A percentile compares a stretch with the other conserved stretches of the same genome.
Evolutionary conservation across 2,113 vertebrate species (phyloP).

Genomic region (Archocentrus centrarchus): DNA sequence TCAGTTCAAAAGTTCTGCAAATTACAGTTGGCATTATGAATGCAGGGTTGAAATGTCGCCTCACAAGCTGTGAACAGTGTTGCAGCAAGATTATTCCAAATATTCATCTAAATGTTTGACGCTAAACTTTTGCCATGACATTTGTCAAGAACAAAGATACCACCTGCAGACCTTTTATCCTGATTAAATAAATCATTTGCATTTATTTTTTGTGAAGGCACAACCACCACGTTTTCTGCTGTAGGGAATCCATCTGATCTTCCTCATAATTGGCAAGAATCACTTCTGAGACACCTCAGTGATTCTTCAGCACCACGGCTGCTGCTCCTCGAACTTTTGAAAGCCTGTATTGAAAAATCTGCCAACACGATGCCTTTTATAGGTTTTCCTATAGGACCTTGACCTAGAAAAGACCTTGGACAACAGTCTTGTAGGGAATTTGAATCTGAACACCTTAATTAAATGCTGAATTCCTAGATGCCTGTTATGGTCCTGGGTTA

Average conservation of each 20-base stretch:
- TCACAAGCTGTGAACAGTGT: not conserved
- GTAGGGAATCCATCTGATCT: not conserved
- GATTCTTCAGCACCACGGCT: not conserved
- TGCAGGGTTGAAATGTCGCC: not conserved
- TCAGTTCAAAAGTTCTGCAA: not conserved
- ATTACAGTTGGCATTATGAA: not conserved
- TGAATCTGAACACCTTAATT: slow-evolving; percentile 9
- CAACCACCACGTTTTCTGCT: no score
- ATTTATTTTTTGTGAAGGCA: not conserved
- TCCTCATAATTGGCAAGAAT: not conserved
- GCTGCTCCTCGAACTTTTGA: not conserved
- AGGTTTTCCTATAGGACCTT: not conserved
- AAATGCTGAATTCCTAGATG: not conserved
- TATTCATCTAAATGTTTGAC: not conserved
- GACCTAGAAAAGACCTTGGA: slow-evolving; percentile 25
- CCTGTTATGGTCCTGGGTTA: not conserved
- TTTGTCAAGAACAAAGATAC: not conserved
- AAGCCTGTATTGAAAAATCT: not conserved
- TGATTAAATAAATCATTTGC: not conserved
- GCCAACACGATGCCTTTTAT: not conserved
- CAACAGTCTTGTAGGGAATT: slow-evolving; percentile 15
- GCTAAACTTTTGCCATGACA: not conserved
- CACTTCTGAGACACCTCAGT: not conserved
- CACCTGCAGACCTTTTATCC: not conserved
- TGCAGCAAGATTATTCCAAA: not conserved